Conservation (phyloP, 1,140 invertebrate genomes). For the Macrocentrus cingulum region DNA sequence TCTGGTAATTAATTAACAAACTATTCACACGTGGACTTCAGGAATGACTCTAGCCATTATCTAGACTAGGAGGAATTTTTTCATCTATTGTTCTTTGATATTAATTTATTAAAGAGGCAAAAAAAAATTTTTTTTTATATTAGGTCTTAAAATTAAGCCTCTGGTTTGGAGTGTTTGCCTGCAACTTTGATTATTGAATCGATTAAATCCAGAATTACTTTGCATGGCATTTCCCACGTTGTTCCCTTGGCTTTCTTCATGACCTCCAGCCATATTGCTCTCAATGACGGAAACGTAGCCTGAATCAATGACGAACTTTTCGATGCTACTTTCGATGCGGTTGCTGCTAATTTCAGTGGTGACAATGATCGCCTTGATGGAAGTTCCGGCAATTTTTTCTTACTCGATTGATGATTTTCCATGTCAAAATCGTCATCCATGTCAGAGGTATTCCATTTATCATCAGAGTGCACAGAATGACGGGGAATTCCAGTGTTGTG, state of each 20-base stretch:
- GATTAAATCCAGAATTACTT: background rate
- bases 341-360: background rate
- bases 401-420: background rate
- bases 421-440: background rate
- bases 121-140: no score
- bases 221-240: background rate
- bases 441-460: conserved; percentile 11
- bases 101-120: no score
- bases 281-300: background rate
- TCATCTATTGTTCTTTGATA: no score
- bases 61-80: no score
- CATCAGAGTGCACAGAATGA: background rate
- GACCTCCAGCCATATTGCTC: background rate
- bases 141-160: no score
- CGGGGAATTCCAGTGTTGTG: background rate
- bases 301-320: background rate
- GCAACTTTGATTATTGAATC: background rate
- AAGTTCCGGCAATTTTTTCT: background rate
- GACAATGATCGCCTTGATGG: background rate
- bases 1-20: no score
- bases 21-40: no score
- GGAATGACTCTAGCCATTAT: no score
- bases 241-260: background rate
- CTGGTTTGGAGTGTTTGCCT: background rate
- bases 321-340: background rate